These are phyloP conservation scores for Pardalotus punctatus DNA, from an alignment of 2,113 vertebrate genomes.

Conservation along the genomic window DNA sequence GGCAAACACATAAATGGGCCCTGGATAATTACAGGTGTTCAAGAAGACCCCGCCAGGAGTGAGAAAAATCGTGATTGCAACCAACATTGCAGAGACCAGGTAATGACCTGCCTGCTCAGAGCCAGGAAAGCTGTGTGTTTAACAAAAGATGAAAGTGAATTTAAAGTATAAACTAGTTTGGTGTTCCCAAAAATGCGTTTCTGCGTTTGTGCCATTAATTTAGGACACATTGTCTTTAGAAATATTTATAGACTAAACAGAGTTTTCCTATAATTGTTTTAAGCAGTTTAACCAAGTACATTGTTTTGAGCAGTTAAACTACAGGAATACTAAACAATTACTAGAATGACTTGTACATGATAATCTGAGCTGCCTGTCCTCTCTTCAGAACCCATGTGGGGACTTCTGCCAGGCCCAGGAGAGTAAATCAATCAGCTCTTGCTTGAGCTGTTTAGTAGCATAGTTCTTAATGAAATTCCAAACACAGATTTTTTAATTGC, in stretches of 20 bases:
- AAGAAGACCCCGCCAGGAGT: conserved; percentile 93
- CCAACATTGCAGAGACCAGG: conserved; percentile 99
- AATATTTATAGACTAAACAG: not conserved
- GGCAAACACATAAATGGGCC: not conserved
- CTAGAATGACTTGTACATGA: not conserved
- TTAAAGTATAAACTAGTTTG: not conserved
- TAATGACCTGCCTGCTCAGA: conserved; percentile 40
- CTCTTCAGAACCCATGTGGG: not conserved
- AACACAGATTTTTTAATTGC: not conserved
- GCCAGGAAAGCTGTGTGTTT: not conserved
- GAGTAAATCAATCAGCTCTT: not conserved
- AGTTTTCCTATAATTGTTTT: not conserved
- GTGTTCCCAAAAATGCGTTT: not conserved
- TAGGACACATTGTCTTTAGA: not conserved
- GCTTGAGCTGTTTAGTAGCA: not conserved
- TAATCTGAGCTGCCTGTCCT: not conserved
- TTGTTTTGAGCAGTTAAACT: not conserved
- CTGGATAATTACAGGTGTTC: conserved; percentile 84
- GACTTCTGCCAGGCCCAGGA: not conserved
- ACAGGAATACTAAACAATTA: not conserved
- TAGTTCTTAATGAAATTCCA: not conserved
- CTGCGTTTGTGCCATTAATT: not conserved
- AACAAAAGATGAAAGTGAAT: not conserved
- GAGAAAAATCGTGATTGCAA: conserved; percentile 97
- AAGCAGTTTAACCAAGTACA: not conserved